Evolutionary conservation across 2,797 vertebrate genomes (phyloP).

Genomic region (Sebastiscus albofasciatus): DNA sequence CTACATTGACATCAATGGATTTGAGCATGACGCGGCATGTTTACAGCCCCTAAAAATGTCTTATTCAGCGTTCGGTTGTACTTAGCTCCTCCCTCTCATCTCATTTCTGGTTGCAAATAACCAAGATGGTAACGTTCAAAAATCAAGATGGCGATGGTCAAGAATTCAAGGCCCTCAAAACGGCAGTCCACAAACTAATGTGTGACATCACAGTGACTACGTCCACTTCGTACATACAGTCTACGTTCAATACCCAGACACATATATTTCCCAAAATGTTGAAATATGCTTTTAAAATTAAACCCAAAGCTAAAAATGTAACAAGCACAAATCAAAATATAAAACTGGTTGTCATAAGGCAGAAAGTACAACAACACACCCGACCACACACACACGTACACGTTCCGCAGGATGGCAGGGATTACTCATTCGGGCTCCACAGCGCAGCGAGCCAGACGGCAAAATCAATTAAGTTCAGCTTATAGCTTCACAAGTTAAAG

Average conservation of each 20-base stretch:
- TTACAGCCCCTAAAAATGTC: too few relatives aligned
- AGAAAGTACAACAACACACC: not conserved
- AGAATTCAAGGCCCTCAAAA: too few relatives aligned
- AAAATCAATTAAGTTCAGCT: conserved; percentile 71
- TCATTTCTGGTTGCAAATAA: too few relatives aligned
- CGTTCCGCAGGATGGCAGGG: conserved; percentile 31
- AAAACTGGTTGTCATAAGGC: not conserved
- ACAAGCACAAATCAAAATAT: not conserved
- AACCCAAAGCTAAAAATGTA: not conserved
- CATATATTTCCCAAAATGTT: too few relatives aligned
- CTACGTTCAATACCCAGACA: too few relatives aligned
- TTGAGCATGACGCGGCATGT: rapidly evolving
- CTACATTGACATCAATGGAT: too few relatives aligned
- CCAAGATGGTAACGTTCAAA: too few relatives aligned
- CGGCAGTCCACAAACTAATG: too few relatives aligned
- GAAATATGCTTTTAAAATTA: too few relatives aligned
- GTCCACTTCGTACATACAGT: too few relatives aligned
- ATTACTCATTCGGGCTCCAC: conserved; percentile 42
- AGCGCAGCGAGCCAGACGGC: conserved; percentile 36
- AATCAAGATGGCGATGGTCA: rapidly evolving
- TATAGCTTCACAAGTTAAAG: conserved; percentile 54
- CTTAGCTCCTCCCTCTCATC: too few relatives aligned
- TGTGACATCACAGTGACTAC: rapidly evolving
- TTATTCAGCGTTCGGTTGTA: too few relatives aligned
- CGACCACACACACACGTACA: not conserved